Evolutionary conservation across 2,888 invertebrate species (phyloP), one percentile per base, ranked within the genome.

Genomic region (Cheilosia soror): DNA sequence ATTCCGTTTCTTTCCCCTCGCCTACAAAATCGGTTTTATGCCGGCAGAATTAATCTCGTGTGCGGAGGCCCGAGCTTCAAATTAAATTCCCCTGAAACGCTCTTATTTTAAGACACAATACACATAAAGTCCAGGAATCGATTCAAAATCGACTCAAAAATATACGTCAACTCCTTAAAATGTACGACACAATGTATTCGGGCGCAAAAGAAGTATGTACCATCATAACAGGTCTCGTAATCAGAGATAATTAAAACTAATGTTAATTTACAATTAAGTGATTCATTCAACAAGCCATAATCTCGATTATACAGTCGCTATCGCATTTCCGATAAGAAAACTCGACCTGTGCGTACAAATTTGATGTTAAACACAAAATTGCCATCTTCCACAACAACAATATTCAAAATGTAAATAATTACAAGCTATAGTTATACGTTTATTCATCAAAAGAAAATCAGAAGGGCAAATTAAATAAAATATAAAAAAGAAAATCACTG

Each of bases 401-500:
- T 15, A 47, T 5, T 1, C 1, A 31, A n/a, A 20, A 11, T 49
- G n/a, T 66, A 31, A 37, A 37, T 11, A 11, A 33, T n/a, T 53
- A 51, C 51, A 51, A 51, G 51, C 51, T 51, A 25, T 47, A 47
- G 9, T 31, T 9, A 42, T 27, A 53, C 27, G n/a, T 66, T 66
- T 66, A 71, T 71, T 71, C 15, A 27, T 25, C 2, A 4, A 27
- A 13, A 27, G 5, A 37, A 27, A 25, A 69, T 51, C 7, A 66
- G 27, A 37, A 53, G 37, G 13, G 55, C 42, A 40, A 47, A 55
- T 25, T 57, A 73, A 72, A 6, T 5, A 40, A 63, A 75, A 69
- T 57, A 63, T 9, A 40, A 60, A 40, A 40, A 44, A 42, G 44
- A 63, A 63, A 69, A 76, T 76, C 75, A 63, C 68, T 57, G 69